phyloP scores from a whole-genome alignment of 2,797 vertebrate genomes.

The Gallirallus australis region DNA sequence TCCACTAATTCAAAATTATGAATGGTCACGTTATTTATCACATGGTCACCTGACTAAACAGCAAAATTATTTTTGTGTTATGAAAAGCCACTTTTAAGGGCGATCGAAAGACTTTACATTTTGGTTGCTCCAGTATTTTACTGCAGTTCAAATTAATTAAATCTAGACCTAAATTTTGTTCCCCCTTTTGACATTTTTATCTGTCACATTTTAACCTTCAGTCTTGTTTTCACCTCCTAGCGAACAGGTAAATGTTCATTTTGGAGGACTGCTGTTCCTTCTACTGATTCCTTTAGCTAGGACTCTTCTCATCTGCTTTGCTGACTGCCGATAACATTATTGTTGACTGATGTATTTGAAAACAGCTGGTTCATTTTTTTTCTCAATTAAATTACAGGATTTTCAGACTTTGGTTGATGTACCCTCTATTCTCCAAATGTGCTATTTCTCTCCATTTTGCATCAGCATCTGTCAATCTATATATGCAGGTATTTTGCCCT shows the following conservation, averaged over 20 bases:
- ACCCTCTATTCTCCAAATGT: not conserved
- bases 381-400: conserved; percentile 6
- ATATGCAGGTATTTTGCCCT: not conserved
- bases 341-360: not conserved
- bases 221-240: not conserved
- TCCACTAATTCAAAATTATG: not conserved
- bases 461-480: not conserved
- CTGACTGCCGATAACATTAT: not conserved
- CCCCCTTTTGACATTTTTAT: not conserved
- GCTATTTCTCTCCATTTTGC: not conserved
- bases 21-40: not conserved
- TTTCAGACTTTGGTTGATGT: not conserved
- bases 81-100: not conserved
- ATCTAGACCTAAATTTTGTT: not conserved
- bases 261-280: not conserved
- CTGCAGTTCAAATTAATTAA: not conserved
- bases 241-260: not conserved
- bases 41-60: not conserved
- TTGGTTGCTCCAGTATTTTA: not conserved
- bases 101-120: not conserved
- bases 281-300: not conserved
- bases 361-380: conserved; percentile 2
- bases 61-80: not conserved
- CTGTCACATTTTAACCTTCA: not conserved
- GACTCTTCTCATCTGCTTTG: not conserved